Evolutionary conservation across 1,140 invertebrate genomes (phyloP).

Genomic region (Dinothrombium tinctorium): DNA sequence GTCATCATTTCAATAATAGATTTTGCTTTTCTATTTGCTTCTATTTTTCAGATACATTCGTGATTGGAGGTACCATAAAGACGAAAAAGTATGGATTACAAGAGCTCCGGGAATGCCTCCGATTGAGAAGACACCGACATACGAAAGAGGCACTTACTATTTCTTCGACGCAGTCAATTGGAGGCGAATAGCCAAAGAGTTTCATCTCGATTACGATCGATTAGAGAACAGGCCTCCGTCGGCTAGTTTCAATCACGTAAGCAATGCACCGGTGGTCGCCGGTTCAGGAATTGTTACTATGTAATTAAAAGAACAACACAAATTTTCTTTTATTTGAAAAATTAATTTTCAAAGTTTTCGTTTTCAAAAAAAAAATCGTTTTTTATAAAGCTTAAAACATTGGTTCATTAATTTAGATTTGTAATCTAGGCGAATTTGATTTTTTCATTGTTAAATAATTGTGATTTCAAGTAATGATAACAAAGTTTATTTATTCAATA

Average conservation of each 20-base stretch:
- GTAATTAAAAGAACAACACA: too few species aligned
- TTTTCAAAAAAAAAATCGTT: too few species aligned
- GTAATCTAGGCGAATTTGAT: too few species aligned
- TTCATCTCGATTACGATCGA: constrained; percentile 90
- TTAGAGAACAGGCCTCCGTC: constrained; percentile 54
- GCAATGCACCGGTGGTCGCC: neutral
- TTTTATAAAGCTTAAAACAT: too few species aligned
- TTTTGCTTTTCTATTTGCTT: constrained; percentile 8
- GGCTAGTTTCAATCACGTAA: neutral
- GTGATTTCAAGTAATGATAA: too few species aligned
- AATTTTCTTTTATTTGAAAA: too few species aligned
- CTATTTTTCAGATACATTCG: constrained; percentile 46
- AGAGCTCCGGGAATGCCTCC: constrained; percentile 75
- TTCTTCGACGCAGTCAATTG: constrained; percentile 87
- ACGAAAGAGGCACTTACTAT: constrained; percentile 93
- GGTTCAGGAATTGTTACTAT: too few species aligned
- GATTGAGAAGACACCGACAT: constrained; percentile 75
- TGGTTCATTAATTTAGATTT: too few species aligned
- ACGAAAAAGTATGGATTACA: constrained; percentile 97
- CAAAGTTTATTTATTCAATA: too few species aligned
- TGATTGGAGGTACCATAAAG: constrained; percentile 97
- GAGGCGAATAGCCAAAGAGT: constrained; percentile 82
- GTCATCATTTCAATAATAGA: neutral
- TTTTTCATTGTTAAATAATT: too few species aligned
- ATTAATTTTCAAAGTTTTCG: too few species aligned